Percentiles rank a stretch among this genome's conserved stretches.
Evolutionary conservation across 2,113 vertebrate genomes (phyloP).

Genomic region (Vidua chalybeata): DNA sequence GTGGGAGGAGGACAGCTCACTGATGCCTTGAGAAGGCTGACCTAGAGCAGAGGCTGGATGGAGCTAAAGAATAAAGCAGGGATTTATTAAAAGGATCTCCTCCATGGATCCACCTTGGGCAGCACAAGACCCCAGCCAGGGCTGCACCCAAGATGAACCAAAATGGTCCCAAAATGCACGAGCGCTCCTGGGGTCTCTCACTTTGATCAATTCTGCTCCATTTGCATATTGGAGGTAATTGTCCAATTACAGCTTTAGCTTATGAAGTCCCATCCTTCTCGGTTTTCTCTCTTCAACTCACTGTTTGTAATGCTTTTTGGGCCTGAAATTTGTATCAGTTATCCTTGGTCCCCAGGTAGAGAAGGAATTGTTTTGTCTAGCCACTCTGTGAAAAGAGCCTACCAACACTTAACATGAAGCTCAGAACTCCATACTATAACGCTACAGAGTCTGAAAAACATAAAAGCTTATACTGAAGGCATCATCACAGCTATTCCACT

Average conservation of each 20-base stretch:
- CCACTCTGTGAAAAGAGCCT: neutral
- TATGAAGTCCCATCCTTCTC: neutral
- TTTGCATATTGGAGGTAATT: neutral
- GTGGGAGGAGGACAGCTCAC: neutral
- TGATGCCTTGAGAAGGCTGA: neutral
- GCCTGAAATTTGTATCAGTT: neutral
- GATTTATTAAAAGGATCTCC: neutral
- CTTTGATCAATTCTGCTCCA: neutral
- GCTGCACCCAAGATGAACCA: neutral
- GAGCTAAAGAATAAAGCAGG: neutral
- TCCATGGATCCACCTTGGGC: neutral
- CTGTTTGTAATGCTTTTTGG: neutral
- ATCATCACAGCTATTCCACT: neutral
- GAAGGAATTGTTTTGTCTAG: neutral
- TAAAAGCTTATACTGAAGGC: neutral
- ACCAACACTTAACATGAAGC: neutral
- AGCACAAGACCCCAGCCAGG: neutral
- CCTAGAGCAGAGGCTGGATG: fast-evolving
- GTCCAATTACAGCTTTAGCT: neutral
- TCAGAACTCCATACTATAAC: neutral
- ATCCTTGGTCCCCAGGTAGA: neutral
- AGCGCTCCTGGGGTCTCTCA: neutral
- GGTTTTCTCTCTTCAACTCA: neutral
- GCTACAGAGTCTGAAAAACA: neutral
- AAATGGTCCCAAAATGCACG: neutral